phyloP scores from a whole-genome alignment of 2,888 invertebrate species.

The Athripsodes cinereus region DNA sequence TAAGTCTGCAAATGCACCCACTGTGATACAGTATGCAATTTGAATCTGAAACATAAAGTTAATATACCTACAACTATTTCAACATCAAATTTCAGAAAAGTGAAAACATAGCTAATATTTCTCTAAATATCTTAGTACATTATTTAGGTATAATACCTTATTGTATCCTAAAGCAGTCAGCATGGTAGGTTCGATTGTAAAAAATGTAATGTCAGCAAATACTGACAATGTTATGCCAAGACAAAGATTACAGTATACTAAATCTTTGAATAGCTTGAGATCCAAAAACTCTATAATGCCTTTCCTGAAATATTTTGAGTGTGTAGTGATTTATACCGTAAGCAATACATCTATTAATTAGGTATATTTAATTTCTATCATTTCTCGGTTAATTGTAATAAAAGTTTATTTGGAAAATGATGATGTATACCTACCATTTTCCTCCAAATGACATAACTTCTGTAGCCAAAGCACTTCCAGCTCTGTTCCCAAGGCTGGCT shows the following conservation, averaged over 20 bases:
- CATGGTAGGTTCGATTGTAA: conserved; percentile 57
- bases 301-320: conserved; percentile 43
- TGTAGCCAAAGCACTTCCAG: conserved; percentile 34
- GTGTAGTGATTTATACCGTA: too few relatives aligned
- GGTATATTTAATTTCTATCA: too few relatives aligned
- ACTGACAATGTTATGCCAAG: conserved; percentile 58
- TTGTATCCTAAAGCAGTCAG: conserved; percentile 52
- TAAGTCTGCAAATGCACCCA: conserved; percentile 64
- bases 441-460: conserved; percentile 30
- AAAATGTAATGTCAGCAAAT: conserved; percentile 58
- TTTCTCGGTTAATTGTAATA: too few relatives aligned
- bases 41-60: conserved; percentile 42
- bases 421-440: conserved; percentile 6
- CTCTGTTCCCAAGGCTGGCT: conserved; percentile 39
- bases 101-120: not conserved
- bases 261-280: conserved; percentile 55
- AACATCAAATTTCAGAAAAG: not conserved
- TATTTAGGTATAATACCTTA: conserved; percentile 34
- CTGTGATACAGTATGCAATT: conserved; percentile 62
- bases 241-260: conserved; percentile 61
- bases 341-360: too few relatives aligned
- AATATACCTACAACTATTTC: conserved; percentile 7
- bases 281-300: conserved; percentile 56
- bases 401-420: too few relatives aligned
- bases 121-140: not conserved